A percentile compares a stretch with the other conserved stretches of the same genome.
Conservation (phyloP, 2,888 invertebrate species). For the Pollenia angustigena region DNA sequence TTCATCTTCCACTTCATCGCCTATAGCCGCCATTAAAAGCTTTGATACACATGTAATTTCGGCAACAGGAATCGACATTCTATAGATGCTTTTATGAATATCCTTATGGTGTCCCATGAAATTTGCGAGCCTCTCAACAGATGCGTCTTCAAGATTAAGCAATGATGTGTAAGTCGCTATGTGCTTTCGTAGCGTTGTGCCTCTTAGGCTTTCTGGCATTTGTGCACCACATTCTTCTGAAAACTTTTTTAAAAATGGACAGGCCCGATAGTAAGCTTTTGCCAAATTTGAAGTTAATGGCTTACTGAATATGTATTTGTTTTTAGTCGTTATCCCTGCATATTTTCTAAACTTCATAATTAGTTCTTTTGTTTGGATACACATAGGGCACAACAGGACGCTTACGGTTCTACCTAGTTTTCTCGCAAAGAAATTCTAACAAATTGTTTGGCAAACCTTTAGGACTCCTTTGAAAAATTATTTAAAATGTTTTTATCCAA, state of each 20-base stretch:
- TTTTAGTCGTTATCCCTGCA: no score
- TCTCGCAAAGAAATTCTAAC: no score
- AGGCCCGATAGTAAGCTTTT: neutral
- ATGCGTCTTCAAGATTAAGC: conserved; percentile 24
- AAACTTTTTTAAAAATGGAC: conserved; percentile 10
- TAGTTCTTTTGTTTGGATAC: no score
- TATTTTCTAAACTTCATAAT: no score
- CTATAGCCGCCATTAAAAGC: conserved; percentile 16
- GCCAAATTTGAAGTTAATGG: no score
- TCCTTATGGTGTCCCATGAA: conserved; percentile 50
- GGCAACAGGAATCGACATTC: conserved; percentile 24
- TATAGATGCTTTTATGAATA: conserved; percentile 37
- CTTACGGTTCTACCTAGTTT: no score
- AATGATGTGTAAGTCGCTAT: conserved; percentile 24
- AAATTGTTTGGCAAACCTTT: no score
- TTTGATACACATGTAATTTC: conserved; percentile 39
- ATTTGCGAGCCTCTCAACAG: conserved; percentile 43
- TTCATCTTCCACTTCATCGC: neutral
- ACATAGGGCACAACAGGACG: no score
- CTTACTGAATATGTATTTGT: no score
- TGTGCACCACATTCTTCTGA: conserved; percentile 40
- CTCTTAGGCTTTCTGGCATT: conserved; percentile 26
- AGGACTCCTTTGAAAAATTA: no score
- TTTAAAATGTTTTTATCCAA: no score
- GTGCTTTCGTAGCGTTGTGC: conserved; percentile 43